Conservation (phyloP, 2,113 vertebrate genomes). For the Phylloscopus trochilus region DNA sequence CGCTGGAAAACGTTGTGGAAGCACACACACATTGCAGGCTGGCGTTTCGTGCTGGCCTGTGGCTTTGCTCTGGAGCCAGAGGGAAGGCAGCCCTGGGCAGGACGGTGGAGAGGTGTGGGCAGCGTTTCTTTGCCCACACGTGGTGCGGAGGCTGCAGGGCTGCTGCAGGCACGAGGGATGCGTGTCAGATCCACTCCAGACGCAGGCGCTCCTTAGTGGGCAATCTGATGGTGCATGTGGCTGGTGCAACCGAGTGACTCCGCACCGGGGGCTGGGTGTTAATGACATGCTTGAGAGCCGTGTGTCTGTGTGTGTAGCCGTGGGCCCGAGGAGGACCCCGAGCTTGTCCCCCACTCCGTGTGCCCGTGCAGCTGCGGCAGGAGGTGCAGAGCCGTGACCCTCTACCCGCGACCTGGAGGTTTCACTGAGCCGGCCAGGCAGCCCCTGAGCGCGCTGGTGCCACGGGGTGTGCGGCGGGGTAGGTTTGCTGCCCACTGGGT, state of each 20-base stretch:
- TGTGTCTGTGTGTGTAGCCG: neutral
- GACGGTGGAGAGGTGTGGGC: neutral
- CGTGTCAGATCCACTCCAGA: neutral
- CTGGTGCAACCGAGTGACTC: neutral
- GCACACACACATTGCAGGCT: fast-evolving
- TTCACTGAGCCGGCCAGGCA: neutral
- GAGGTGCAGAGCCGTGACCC: neutral
- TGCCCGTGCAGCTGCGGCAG: neutral
- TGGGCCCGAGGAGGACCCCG: neutral
- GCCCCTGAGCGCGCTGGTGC: neutral
- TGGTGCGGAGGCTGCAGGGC: fast-evolving
- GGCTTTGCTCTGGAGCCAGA: neutral
- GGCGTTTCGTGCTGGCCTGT: fast-evolving
- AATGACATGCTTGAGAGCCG: constrained; percentile 57
- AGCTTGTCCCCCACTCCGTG: neutral
- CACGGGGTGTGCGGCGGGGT: neutral
- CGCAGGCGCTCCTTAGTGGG: neutral
- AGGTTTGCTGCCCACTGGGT: neutral
- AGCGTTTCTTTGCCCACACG: fast-evolving
- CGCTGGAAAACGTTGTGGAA: neutral
- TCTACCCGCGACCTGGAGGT: neutral
- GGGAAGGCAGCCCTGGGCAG: neutral
- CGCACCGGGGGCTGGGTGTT: constrained; percentile 14
- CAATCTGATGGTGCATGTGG: neutral
- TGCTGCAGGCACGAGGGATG: neutral